Conservation (phyloP, 2,888 invertebrate species). For the Amphiduros pacificus region DNA sequence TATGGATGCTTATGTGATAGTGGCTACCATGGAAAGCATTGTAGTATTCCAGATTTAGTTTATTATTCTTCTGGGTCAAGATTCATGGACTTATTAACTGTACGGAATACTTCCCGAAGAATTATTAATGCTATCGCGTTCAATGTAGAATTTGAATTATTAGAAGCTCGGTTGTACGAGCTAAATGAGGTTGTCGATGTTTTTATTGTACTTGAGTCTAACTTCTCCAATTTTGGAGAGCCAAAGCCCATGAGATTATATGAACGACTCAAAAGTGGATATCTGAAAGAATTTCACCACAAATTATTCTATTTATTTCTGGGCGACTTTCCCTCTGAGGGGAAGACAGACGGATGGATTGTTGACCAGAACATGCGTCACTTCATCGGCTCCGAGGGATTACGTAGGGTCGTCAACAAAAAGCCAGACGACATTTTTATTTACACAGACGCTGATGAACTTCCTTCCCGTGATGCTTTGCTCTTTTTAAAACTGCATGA, state of each 20-base stretch:
- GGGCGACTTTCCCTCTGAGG: slow-evolving; percentile 38
- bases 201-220: slow-evolving; percentile 65
- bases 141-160: slow-evolving; percentile 27
- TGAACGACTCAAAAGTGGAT: slow-evolving; percentile 62
- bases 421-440: slow-evolving; percentile 59
- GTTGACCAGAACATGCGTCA: slow-evolving; percentile 36
- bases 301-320: slow-evolving; percentile 64
- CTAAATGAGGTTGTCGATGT: slow-evolving; percentile 68
- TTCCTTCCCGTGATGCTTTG: slow-evolving; percentile 68
- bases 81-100: slow-evolving; percentile 18
- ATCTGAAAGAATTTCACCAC: slow-evolving; percentile 61
- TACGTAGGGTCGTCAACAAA: slow-evolving; percentile 26
- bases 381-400: slow-evolving; percentile 22
- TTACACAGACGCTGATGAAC: slow-evolving; percentile 65
- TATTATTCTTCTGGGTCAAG: slow-evolving; percentile 9
- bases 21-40: slow-evolving; percentile 25
- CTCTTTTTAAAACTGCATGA: slow-evolving; percentile 72
- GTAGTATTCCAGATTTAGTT: slow-evolving; percentile 26
- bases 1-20: slow-evolving; percentile 18
- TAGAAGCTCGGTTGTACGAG: slow-evolving; percentile 66
- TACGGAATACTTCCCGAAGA: slow-evolving; percentile 18
- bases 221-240: slow-evolving; percentile 48
- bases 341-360: slow-evolving; percentile 37
- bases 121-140: slow-evolving; percentile 29
- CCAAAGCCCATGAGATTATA: slow-evolving; percentile 57